These are phyloP conservation scores for Coelopa frigida DNA, from an alignment of 1,140 invertebrate species.

Conservation along the genomic window DNA sequence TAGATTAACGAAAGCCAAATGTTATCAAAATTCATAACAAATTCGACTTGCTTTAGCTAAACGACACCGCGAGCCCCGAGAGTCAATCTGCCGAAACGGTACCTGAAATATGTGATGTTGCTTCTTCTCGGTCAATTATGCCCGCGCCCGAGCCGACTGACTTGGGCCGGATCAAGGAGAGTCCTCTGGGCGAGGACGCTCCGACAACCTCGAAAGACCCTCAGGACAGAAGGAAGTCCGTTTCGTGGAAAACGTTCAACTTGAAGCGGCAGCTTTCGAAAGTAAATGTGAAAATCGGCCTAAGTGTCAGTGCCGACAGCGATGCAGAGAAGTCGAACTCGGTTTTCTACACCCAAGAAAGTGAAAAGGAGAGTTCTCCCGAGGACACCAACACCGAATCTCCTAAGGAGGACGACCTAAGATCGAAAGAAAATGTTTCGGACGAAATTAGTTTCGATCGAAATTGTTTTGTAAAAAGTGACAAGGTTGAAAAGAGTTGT, in stretches of 20 bases:
- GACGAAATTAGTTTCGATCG: too few relatives aligned
- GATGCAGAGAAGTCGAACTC: constrained; percentile 33
- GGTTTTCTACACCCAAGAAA: constrained; percentile 48
- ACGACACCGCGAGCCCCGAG: constrained; percentile 40
- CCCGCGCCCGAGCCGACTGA: constrained; percentile 6
- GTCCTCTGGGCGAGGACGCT: constrained; percentile 30
- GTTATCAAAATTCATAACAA: too few relatives aligned
- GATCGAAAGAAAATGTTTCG: too few relatives aligned
- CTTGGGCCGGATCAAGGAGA: constrained; percentile 18
- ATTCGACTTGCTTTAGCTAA: constrained; percentile 36
- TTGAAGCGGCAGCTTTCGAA: constrained; percentile 72
- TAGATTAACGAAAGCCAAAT: too few relatives aligned
- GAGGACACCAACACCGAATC: constrained; percentile 21
- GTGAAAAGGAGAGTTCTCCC: constrained; percentile 45
- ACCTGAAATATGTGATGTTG: too few relatives aligned
- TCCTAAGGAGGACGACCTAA: too few relatives aligned
- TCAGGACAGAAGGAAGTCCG: constrained; percentile 50
- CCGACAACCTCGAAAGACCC: constrained; percentile 24
- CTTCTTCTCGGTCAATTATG: too few relatives aligned
- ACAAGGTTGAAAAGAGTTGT: too few relatives aligned
- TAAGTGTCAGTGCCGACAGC: constrained; percentile 51
- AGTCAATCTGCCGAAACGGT: constrained; percentile 40
- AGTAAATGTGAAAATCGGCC: constrained; percentile 65
- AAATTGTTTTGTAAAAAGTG: too few relatives aligned
- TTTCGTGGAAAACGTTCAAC: constrained; percentile 63